Conservation (phyloP, 1,140 invertebrate genomes). For the Plutomurus gul region DNA sequence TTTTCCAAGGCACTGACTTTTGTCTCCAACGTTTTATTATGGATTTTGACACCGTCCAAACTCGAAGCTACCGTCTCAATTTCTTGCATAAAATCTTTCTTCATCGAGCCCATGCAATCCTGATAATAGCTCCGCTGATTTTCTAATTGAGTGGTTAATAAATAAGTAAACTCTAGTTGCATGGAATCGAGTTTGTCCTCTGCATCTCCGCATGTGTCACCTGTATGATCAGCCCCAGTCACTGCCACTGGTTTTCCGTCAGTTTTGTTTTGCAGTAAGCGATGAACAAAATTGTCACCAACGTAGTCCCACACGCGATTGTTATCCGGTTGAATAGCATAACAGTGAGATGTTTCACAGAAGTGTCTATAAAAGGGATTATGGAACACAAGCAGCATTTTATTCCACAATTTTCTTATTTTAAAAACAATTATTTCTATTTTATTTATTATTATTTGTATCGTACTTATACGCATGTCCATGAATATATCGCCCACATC, state of each 20-base stretch:
- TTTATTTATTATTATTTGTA: not conserved
- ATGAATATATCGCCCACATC: slow-evolving; percentile 83
- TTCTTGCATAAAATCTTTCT: slow-evolving; percentile 57
- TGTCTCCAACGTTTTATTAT: slow-evolving; percentile 68
- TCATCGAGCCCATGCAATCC: slow-evolving; percentile 69
- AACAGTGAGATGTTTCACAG: slow-evolving; percentile 92
- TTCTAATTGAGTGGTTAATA: slow-evolving; percentile 95
- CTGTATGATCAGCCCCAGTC: not conserved
- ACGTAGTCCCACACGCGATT: slow-evolving; percentile 98
- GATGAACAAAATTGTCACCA: slow-evolving; percentile 96
- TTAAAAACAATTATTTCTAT: not conserved
- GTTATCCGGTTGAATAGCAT: slow-evolving; percentile 92
- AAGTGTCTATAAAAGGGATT: slow-evolving; percentile 74
- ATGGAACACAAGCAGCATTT: not conserved
- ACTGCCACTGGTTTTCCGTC: slow-evolving; percentile 95
- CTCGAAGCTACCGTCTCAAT: slow-evolving; percentile 46
- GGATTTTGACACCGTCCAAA: slow-evolving; percentile 56
- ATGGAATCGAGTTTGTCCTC: slow-evolving; percentile 81
- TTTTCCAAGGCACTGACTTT: slow-evolving; percentile 54
- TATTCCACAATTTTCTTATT: not conserved
- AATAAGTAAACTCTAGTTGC: slow-evolving; percentile 94
- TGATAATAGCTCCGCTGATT: slow-evolving; percentile 92
- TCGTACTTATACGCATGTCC: slow-evolving; percentile 71
- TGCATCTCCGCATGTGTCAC: not conserved
- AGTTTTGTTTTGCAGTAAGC: slow-evolving; percentile 92